These are phyloP conservation scores for Eudasyphora cyanicolor DNA, from an alignment of 2,888 invertebrate genomes.

Conservation along the genomic window DNA sequence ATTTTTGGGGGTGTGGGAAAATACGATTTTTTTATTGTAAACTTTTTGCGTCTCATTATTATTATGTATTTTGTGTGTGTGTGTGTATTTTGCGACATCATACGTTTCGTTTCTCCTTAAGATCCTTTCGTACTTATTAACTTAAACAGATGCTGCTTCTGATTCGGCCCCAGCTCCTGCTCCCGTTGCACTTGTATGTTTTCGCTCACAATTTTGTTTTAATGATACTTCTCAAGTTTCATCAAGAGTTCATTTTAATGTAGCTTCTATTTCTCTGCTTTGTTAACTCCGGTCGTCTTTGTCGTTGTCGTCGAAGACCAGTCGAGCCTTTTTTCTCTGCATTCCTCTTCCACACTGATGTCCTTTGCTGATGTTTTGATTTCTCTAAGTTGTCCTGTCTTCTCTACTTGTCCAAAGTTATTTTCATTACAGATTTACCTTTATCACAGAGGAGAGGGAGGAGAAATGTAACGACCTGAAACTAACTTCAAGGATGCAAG, in stretches of 20 bases:
- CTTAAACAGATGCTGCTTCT: constrained; percentile 21
- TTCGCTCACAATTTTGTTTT: constrained; percentile 11
- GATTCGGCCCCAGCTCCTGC: too few species aligned
- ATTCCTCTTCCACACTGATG: not conserved
- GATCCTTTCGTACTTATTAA: constrained; percentile 17
- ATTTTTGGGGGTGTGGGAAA: not conserved
- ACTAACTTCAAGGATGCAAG: constrained; percentile 12
- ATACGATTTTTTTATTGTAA: not conserved
- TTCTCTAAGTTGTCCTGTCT: constrained; percentile 39
- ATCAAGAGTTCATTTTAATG: constrained; percentile 1
- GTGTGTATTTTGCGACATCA: too few species aligned
- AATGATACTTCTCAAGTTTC: constrained; percentile 31
- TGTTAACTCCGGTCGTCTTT: not conserved
- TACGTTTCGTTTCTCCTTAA: constrained; percentile 8
- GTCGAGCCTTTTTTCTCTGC: too few species aligned
- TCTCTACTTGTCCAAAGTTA: constrained; percentile 32
- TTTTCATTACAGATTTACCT: constrained; percentile 47
- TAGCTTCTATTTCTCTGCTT: not conserved
- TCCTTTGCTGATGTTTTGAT: constrained; percentile 42
- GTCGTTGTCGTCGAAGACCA: not conserved
- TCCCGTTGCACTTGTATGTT: constrained; percentile 29
- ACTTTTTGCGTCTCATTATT: constrained; percentile 15
- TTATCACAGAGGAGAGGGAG: not conserved
- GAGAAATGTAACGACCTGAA: not conserved
- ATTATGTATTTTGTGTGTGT: not conserved